These are phyloP conservation scores for Alitta virens DNA, from an alignment of 2,888 invertebrate species.

Conservation along the genomic window DNA sequence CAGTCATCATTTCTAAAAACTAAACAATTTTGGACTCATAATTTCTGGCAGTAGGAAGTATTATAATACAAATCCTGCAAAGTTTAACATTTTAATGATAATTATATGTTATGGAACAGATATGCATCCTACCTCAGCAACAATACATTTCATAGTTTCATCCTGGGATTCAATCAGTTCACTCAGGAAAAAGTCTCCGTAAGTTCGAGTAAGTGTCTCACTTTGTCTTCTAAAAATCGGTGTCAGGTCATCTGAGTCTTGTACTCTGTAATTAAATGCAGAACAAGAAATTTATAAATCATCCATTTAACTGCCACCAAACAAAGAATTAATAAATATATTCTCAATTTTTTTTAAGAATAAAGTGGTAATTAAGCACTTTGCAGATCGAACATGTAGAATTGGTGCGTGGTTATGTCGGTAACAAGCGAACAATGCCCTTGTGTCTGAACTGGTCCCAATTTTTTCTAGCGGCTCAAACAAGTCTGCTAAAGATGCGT, in stretches of 20 bases:
- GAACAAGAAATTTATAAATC: too few relatives aligned
- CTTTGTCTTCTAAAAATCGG: slow-evolving; percentile 57
- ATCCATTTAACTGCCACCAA: too few relatives aligned
- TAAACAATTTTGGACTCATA: too few relatives aligned
- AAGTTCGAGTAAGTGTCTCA: slow-evolving; percentile 51
- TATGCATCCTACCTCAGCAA: slow-evolving; percentile 50
- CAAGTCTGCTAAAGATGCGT: slow-evolving; percentile 25
- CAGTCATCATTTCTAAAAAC: too few relatives aligned
- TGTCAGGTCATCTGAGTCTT: slow-evolving; percentile 57
- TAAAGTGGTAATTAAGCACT: slow-evolving; percentile 27
- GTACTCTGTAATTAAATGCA: slow-evolving; percentile 40
- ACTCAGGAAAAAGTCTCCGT: slow-evolving; percentile 57
- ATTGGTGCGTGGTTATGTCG: slow-evolving; percentile 53
- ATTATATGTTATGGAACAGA: too few relatives aligned
- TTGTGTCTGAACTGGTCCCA: slow-evolving; percentile 22
- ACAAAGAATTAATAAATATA: too few relatives aligned
- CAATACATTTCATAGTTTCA: slow-evolving; percentile 56
- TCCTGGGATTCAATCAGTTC: slow-evolving; percentile 57
- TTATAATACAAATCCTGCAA: too few relatives aligned
- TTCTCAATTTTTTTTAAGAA: too few relatives aligned
- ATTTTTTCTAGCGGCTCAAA: slow-evolving; percentile 39
- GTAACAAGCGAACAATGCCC: slow-evolving; percentile 46
- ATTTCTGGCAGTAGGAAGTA: too few relatives aligned
- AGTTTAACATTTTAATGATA: too few relatives aligned
- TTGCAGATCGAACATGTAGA: slow-evolving; percentile 52